These are phyloP conservation scores for Tinamus major DNA, from an alignment of 2,797 vertebrate genomes.

Conservation along the genomic window DNA sequence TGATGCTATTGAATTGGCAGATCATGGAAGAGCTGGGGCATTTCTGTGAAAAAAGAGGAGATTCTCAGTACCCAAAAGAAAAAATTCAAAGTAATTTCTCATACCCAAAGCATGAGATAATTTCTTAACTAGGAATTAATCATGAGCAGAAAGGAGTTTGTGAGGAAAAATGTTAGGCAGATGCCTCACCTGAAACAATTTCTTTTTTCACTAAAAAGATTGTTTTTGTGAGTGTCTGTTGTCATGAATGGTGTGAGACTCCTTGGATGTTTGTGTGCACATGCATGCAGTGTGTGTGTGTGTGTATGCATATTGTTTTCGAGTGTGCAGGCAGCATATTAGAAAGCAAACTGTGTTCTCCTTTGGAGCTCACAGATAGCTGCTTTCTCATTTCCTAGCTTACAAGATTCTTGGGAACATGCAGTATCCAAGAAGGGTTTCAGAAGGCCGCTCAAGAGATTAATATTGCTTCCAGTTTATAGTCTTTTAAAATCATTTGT, in stretches of 20 bases:
- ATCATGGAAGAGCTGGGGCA: background rate
- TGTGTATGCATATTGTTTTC: background rate
- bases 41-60: background rate
- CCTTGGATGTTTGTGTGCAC: background rate
- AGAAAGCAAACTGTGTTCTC: background rate
- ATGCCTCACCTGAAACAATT: background rate
- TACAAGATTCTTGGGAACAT: constrained; percentile 32
- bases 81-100: background rate
- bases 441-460: constrained; percentile 48
- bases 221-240: background rate
- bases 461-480: constrained; percentile 58
- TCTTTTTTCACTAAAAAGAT: background rate
- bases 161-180: background rate
- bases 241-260: background rate
- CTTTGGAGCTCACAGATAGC: background rate
- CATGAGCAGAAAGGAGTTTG: background rate
- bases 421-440: constrained; percentile 47
- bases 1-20: background rate
- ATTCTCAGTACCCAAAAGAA: background rate
- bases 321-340: background rate
- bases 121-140: constrained; percentile 1
- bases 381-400: constrained; percentile 34
- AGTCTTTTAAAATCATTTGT: constrained; percentile 67
- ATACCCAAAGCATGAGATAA: background rate
- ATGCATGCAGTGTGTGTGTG: rapidly evolving